phyloP scores from a whole-genome alignment of 2,888 invertebrate species.

The Crossocerus cetratus region DNA sequence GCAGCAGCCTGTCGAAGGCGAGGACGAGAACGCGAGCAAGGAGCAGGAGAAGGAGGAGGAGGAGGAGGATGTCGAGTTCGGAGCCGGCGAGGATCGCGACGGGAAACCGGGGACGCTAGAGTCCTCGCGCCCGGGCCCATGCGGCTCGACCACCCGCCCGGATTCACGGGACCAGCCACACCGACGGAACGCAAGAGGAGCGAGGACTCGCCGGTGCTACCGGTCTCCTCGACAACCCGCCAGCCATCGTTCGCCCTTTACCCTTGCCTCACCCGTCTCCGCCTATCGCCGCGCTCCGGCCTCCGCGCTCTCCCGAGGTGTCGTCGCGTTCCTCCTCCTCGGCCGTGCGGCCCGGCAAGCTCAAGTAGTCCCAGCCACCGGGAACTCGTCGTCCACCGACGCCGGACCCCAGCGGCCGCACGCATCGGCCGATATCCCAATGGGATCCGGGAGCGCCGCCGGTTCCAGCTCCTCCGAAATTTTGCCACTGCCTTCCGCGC shows the following conservation, averaged over 20 bases:
- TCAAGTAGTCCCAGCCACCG: not conserved
- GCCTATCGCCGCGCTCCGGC: not conserved
- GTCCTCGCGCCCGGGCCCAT: constrained; percentile 70
- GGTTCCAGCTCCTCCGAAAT: constrained; percentile 54
- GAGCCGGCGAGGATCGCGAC: constrained; percentile 55
- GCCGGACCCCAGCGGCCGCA: not conserved
- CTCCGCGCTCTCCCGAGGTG: constrained; percentile 8
- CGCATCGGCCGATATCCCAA: not conserved
- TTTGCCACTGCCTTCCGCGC: constrained; percentile 59
- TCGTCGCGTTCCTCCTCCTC: constrained; percentile 6
- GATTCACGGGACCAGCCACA: constrained; percentile 67
- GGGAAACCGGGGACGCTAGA: constrained; percentile 66
- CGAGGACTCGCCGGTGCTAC: constrained; percentile 2
- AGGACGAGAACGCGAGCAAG: constrained; percentile 40
- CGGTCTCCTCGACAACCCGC: not conserved
- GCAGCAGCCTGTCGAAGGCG: constrained; percentile 7
- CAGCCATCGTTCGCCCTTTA: constrained; percentile 1
- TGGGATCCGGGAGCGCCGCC: constrained; percentile 66
- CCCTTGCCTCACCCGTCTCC: constrained; percentile 12
- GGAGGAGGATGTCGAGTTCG: constrained; percentile 32
- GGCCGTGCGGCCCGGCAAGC: constrained; percentile 17
- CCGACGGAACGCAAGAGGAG: constrained; percentile 30
- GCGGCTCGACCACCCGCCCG: constrained; percentile 67
- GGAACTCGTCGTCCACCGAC: no score
- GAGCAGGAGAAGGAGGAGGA: constrained; percentile 25